These are phyloP conservation scores for Aplochiton taeniatus DNA, from an alignment of 2,797 vertebrate genomes.

Conservation along the genomic window DNA sequence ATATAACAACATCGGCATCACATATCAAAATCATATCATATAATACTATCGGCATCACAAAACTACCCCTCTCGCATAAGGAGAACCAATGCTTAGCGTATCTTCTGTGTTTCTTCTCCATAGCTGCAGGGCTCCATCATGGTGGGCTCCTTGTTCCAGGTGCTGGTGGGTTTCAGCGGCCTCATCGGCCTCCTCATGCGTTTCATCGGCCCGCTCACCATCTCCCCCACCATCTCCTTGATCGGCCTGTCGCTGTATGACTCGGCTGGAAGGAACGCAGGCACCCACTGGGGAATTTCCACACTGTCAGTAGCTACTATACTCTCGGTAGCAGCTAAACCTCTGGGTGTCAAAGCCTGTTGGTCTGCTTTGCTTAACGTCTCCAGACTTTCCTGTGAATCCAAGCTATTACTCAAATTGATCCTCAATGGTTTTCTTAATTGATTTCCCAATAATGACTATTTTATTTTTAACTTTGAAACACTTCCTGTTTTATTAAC, in stretches of 20 bases:
- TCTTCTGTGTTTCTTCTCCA: slow-evolving; percentile 19
- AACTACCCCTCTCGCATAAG: too few species aligned
- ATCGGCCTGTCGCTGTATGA: slow-evolving; percentile 91
- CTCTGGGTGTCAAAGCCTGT: too few species aligned
- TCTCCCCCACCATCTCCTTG: slow-evolving; percentile 92
- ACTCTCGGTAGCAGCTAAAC: too few species aligned
- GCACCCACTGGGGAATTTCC: slow-evolving; percentile 92
- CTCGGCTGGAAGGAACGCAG: slow-evolving; percentile 84
- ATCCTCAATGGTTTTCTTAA: too few species aligned
- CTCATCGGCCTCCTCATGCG: slow-evolving; percentile 92
- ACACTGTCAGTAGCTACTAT: slow-evolving; percentile 79
- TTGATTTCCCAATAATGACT: too few species aligned
- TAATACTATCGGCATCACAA: too few species aligned
- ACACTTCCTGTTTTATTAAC: background rate
- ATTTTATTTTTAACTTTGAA: too few species aligned
- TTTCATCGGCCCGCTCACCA: slow-evolving; percentile 94
- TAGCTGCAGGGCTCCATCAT: slow-evolving; percentile 94
- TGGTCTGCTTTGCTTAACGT: background rate
- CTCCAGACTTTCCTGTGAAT: too few species aligned
- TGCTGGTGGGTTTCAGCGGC: slow-evolving; percentile 92
- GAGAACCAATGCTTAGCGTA: too few species aligned
- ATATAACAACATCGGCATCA: too few species aligned
- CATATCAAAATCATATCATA: too few species aligned
- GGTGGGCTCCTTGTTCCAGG: slow-evolving; percentile 91
- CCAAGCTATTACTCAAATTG: too few species aligned